Evolutionary conservation across 2,888 invertebrate species (phyloP), one percentile per base, ranked within the genome.

Genomic region (Leistus spinibarbis): DNA sequence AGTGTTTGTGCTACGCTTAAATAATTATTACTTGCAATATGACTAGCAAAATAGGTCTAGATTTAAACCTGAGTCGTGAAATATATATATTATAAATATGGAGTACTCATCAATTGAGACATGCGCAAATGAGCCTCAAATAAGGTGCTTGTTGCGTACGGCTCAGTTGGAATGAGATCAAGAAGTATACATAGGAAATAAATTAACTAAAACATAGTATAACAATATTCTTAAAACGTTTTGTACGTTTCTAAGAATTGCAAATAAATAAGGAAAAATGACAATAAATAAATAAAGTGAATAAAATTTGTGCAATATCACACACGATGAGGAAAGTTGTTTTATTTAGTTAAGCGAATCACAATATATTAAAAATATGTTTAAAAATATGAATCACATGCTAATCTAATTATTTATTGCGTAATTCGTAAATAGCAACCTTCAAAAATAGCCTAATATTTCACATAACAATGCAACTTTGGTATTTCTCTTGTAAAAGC

Each of bases 1-100:
- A 20, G 66, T 40, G 19, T 56, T 72, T 73, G 73, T 73, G 66
- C 66, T 60, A 67, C 67, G 60, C 60, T 62, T 73, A 73, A 73
- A 66, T 66, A 19, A 66, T 66, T 17, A 40, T 40, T 40, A 40
- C 40, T 67, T 24, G 65, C 56, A 72, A 72, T 27, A 67, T 75
- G 75, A 75, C 75, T 75, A 75, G 75, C 75, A 63, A 75, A 74
- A 40, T 62, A 75, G 69, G 69, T 54, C 54, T 13, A 73, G 67
- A 4, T 56, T 22, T 40, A 54, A 67, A 60, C 73, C 73, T 73
- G 73, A 73, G 73, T 73, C 62, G 57, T 72, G 23, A 13, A 10
- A 40, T 10, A 40, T 67, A 60, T 17, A 60, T 60, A 72, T 65
- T 65, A 72, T 27, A 72, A 66, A 40, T 40, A 40, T 13, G 3